Evolutionary conservation across 2,888 invertebrate species (phyloP), one percentile per base, ranked within the genome.

Genomic region (Rhingia campestris): DNA sequence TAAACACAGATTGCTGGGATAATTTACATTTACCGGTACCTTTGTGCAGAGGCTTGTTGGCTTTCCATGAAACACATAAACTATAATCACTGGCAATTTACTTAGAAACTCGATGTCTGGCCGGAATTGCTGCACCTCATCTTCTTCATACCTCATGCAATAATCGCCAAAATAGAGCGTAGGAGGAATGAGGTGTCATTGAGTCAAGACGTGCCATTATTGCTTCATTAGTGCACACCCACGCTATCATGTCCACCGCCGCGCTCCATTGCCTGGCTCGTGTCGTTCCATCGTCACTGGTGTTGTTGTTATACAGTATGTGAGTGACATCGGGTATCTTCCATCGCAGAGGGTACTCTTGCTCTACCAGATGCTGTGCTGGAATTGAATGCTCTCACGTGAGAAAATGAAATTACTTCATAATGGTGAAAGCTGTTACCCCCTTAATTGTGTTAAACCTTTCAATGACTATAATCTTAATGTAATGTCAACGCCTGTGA

Each of bases 211-310:
- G 89, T 88, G 88, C 88, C 88, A 90, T 89, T 90, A 90, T 91
- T 88, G 91, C 90, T 90, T 90, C 90, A 90, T 90, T 90, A 90
- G 88, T 89, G 87, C 87, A 87, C 84, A 70, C 86, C 86, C 79
- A 82, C 82, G 79, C 67, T 39, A 67, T 37, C 39, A 53, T 79
- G 66, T 79, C 63, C 33, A 33, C 41, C 45, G 14, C 43, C 47
- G 53, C n/a, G 22, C 22, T 22, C 43, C 14, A 35, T 35, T 10
- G 39, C 6, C 64, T 77, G 58, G 10, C 32, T 59, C 47, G 22
- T 53, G 45, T 51, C 43, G 54, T 61, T 37, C 32, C 35, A 30
- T 61, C 37, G 75, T 64, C 81, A 74, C 43, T 37, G 35, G 56
- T 49, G 51, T 51, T 51, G 59, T 39, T 47, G 32, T 49, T 43